These are phyloP conservation scores for Leptinotarsa lineolata DNA, from an alignment of 1,140 invertebrate species.

Conservation along the genomic window DNA sequence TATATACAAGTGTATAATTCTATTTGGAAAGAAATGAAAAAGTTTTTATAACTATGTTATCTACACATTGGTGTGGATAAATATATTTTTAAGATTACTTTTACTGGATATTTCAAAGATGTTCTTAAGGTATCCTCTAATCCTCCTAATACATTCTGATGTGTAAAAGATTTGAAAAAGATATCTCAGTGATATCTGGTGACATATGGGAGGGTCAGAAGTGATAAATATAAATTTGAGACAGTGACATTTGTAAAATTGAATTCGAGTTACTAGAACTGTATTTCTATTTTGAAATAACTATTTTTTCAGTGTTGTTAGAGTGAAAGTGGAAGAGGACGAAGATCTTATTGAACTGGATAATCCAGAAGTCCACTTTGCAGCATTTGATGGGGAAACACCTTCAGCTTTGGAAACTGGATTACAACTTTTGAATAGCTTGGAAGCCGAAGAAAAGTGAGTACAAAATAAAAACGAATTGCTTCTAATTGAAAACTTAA, in stretches of 20 bases:
- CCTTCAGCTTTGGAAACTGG: constrained; percentile 41
- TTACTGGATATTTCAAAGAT: no score
- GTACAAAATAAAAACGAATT: neutral
- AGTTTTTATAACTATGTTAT: no score
- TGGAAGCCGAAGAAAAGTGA: constrained; percentile 42
- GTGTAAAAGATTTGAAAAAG: no score
- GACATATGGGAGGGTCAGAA: neutral
- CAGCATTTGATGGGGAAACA: constrained; percentile 42
- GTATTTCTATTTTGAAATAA: no score
- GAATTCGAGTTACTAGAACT: constrained; percentile 9
- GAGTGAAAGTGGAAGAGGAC: constrained; percentile 45
- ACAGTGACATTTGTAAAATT: neutral
- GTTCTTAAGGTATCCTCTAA: no score
- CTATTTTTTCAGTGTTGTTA: constrained; percentile 36
- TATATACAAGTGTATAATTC: no score
- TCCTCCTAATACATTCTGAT: no score
- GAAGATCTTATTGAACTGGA: constrained; percentile 42
- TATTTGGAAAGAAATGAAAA: no score
- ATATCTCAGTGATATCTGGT: no score
- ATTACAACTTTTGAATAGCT: constrained; percentile 45
- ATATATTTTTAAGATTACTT: no score
- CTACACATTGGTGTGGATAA: no score
- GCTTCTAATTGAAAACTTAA: no score
- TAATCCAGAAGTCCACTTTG: constrained; percentile 45
- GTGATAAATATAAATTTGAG: neutral